Base-by-base conservation (phyloP, 2,888 invertebrate species). In the Maniola hyperantus region DNA sequence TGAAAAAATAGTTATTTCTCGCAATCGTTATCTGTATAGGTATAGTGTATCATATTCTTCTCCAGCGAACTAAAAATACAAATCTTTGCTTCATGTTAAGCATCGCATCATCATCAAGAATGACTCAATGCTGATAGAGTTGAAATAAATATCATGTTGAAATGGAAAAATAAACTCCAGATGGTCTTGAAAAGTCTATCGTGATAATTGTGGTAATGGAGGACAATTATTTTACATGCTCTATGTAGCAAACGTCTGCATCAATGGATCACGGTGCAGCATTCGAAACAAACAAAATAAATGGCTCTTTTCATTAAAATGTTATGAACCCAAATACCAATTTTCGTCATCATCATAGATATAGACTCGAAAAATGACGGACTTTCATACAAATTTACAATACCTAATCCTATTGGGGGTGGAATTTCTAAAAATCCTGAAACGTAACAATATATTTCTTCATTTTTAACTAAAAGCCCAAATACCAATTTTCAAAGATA, bases 31-130 rank as follows among this genome's bases (percentile, higher is more conserved):
- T 58, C 53, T 46, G 50, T 57, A 33, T 39, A 33, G 33, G 50
- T 57, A 33, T 39, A 33, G 33, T 54, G 62, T 68, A 54, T 57
- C 64, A 64, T 50, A 60, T 61, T 64, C 59, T 58, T 54, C 48
- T 60, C 39, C 39, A 64, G 53, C 44, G 48, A 36, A 64, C 64
- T 64, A 64, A 51, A 58, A 63, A 63, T 66, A 66, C 13, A 61
- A 61, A 63, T 44, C 44, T 26, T 54, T 60, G 61, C 44, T 60
- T 54, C 51, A 39, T 53, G 51, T 62, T 55, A 55, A 54, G 46
- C 65, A 57, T 55, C 48, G 54, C 48, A 60, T 39, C 62, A 46
- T 50, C 66, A 61, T 55, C 42, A 39, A 26, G 34, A 62, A 55
- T 66, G 57, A 66, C 42, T 66, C 66, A 63, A 63, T 34, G 54